These are phyloP conservation scores for Scaptomyza montana DNA, from an alignment of 1,140 invertebrate species.

Conservation along the genomic window DNA sequence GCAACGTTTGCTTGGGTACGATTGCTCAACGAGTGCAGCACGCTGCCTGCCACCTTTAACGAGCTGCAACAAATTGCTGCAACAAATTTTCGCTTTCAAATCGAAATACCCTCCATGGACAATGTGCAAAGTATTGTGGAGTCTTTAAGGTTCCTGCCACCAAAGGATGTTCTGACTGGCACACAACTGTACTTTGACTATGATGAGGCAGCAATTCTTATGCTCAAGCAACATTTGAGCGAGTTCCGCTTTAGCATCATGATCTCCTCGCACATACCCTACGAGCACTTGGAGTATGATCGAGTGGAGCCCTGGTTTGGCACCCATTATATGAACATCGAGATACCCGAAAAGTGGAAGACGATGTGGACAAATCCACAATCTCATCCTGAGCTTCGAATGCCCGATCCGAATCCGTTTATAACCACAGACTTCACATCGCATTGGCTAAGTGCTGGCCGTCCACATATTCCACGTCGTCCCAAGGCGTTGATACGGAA, in stretches of 20 bases:
- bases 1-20: conserved; percentile 90
- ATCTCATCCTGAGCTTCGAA: conserved; percentile 71
- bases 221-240: conserved; percentile 87
- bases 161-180: conserved; percentile 91
- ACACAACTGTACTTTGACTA: conserved; percentile 90
- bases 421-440: conserved; percentile 57
- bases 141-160: conserved; percentile 91
- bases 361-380: conserved; percentile 85
- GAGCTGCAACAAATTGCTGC: conserved; percentile 87
- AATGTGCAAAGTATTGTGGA: conserved; percentile 91
- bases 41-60: conserved; percentile 84
- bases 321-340: conserved; percentile 70
- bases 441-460: conserved; percentile 50
- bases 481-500: conserved; percentile 85
- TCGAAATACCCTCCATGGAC: conserved; percentile 88
- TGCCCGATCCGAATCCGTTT: conserved; percentile 52
- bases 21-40: conserved; percentile 86
- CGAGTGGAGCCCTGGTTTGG: conserved; percentile 87
- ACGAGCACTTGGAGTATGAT: conserved; percentile 85
- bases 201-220: conserved; percentile 87
- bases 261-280: conserved; percentile 87
- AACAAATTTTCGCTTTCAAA: conserved; percentile 88
- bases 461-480: conserved; percentile 41
- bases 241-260: conserved; percentile 90
- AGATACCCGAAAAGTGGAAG: conserved; percentile 86